Evolutionary conservation across 2,113 vertebrate genomes (phyloP).

Genomic region (Herpetotheres cachinnans): DNA sequence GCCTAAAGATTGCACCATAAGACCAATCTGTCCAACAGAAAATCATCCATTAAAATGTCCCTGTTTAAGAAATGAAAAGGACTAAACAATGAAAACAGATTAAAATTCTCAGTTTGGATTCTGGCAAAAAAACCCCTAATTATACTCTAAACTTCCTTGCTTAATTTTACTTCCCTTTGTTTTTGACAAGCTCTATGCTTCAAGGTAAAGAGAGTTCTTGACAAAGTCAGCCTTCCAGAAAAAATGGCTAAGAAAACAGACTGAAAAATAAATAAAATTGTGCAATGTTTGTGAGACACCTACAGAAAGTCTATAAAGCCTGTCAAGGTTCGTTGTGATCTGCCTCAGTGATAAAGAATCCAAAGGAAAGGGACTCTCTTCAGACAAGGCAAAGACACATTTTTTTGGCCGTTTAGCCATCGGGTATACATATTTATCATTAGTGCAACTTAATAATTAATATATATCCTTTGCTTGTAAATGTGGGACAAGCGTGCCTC

Average conservation of each 20-base stretch:
- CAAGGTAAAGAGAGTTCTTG: neutral
- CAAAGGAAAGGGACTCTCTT: neutral
- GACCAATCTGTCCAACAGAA: neutral
- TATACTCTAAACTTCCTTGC: neutral
- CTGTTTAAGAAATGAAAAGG: neutral
- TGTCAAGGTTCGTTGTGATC: neutral
- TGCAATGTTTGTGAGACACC: neutral
- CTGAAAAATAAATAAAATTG: neutral
- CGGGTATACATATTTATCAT: neutral
- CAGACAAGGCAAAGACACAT: neutral
- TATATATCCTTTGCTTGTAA: neutral
- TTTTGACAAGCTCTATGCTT: neutral
- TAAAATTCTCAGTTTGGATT: neutral
- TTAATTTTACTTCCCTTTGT: neutral
- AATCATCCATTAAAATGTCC: neutral
- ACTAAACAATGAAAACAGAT: neutral
- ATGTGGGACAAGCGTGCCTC: fast-evolving
- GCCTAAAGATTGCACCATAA: neutral
- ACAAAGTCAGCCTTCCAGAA: neutral
- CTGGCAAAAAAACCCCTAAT: neutral
- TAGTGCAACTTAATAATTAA: neutral
- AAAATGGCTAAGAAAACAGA: neutral
- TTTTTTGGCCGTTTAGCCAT: neutral
- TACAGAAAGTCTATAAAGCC: neutral
- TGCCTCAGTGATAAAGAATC: fast-evolving